A percentile compares a stretch with the other conserved stretches of the same genome.
Conservation (phyloP, 2,113 vertebrate species). For the Junco hyemalis region DNA sequence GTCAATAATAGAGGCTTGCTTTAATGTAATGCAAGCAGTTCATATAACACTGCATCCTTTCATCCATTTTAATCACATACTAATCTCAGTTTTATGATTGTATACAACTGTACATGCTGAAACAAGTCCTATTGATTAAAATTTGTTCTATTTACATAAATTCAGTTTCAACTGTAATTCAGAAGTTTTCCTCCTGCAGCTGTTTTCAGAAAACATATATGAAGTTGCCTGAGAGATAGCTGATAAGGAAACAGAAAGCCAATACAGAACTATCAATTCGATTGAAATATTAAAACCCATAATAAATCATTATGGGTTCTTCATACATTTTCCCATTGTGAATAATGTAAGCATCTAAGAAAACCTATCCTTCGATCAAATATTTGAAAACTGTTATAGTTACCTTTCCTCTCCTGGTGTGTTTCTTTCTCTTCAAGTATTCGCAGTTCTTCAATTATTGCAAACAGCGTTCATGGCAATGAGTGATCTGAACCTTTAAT, state of each 20-base stretch:
- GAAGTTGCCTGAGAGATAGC: not conserved
- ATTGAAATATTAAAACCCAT: not conserved
- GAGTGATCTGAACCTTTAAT: not conserved
- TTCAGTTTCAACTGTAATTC: not conserved
- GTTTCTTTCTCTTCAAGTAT: not conserved
- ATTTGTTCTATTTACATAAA: not conserved
- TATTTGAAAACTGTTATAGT: not conserved
- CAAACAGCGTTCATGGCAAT: accelerated
- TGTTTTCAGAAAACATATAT: not conserved
- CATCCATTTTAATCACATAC: not conserved
- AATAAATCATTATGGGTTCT: not conserved
- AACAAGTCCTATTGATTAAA: not conserved
- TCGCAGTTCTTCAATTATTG: not conserved
- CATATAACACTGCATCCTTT: not conserved
- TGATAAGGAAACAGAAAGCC: not conserved
- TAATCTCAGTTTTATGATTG: not conserved
- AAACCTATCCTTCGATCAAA: not conserved
- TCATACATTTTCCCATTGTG: not conserved
- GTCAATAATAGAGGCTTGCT: not conserved
- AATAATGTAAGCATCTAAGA: not conserved
- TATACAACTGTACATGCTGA: not conserved
- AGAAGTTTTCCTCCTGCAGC: not conserved
- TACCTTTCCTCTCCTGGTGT: not conserved
- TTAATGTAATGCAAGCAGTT: not conserved
- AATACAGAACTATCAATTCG: not conserved